Evolutionary conservation across 2,888 invertebrate species (phyloP).

Genomic region (Drosophila ezoana): DNA sequence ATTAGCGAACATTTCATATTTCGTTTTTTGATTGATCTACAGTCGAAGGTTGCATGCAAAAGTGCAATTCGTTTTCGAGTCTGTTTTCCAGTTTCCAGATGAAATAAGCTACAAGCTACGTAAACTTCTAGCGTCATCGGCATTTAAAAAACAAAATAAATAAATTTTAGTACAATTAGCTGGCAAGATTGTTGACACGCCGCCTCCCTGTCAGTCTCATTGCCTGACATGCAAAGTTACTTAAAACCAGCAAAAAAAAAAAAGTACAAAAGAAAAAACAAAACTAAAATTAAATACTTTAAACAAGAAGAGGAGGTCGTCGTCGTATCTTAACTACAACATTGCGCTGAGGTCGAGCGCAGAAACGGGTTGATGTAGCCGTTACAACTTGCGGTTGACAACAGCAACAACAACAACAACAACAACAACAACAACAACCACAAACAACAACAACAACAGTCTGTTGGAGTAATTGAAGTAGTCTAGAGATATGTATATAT

Average conservation of each 20-base stretch:
- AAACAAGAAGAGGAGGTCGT: conserved; percentile 56
- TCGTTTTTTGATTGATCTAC: conserved; percentile 75
- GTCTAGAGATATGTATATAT: conserved; percentile 1
- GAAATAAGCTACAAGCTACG: conserved; percentile 42
- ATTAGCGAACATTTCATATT: conserved; percentile 34
- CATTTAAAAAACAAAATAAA: conserved; percentile 57
- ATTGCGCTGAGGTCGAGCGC: conserved; percentile 32
- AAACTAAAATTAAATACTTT: conserved; percentile 43
- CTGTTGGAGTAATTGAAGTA: conserved; percentile 44
- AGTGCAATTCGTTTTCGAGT: conserved; percentile 70
- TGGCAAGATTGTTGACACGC: conserved; percentile 69
- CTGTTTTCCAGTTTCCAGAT: conserved; percentile 59
- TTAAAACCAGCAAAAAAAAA: conserved; percentile 54
- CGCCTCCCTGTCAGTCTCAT: conserved; percentile 42
- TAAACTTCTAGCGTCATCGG: conserved; percentile 47
- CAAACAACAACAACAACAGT: neutral
- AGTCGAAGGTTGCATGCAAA: conserved; percentile 79
- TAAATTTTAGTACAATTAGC: conserved; percentile 76
- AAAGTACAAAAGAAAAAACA: conserved; percentile 8
- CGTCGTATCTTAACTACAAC: conserved; percentile 49
- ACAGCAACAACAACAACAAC: conserved; percentile 8
- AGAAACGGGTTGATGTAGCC: conserved; percentile 40
- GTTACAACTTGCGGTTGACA: conserved; percentile 41
- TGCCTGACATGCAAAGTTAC: conserved; percentile 78
- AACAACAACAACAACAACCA: neutral